phyloP scores from a whole-genome alignment of 2,113 vertebrate species.

The Hucho hucho region DNA sequence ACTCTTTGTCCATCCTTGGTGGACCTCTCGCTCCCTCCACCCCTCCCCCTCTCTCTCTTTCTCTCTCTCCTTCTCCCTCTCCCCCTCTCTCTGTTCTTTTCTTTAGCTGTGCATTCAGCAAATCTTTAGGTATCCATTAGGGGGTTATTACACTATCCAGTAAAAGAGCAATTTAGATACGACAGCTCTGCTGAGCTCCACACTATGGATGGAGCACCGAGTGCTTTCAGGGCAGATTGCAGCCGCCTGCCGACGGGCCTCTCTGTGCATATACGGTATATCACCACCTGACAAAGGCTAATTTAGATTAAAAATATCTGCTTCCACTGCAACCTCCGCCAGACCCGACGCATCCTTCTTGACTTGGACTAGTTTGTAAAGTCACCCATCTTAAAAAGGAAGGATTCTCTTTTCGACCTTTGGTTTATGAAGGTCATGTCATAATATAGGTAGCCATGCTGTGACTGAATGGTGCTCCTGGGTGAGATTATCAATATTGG shows the following conservation, averaged over 20 bases:
- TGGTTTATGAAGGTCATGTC: background rate
- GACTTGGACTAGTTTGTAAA: background rate
- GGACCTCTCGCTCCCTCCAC: background rate
- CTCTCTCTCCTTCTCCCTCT: background rate
- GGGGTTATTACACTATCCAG: conserved; percentile 65
- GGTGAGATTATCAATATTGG: background rate
- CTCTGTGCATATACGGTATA: conserved; percentile 53
- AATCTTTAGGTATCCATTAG: conserved; percentile 69
- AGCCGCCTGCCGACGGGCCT: conserved; percentile 26
- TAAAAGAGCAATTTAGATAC: conserved; percentile 57
- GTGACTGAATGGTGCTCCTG: background rate
- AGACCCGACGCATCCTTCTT: conserved; percentile 16
- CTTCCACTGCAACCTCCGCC: conserved; percentile 32
- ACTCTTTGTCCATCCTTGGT: background rate
- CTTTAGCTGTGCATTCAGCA: conserved; percentile 58
- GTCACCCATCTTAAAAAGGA: background rate
- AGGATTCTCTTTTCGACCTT: background rate
- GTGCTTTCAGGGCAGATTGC: conserved; percentile 70
- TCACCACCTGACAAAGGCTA: conserved; percentile 62
- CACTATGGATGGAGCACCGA: conserved; percentile 39
- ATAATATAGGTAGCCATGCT: background rate
- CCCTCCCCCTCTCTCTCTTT: background rate
- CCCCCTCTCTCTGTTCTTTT: conserved; percentile 3
- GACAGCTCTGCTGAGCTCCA: conserved; percentile 73
- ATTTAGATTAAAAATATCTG: conserved; percentile 64